Evolutionary conservation across 2,797 vertebrate species (phyloP).

Genomic region (Natrix natrix): DNA sequence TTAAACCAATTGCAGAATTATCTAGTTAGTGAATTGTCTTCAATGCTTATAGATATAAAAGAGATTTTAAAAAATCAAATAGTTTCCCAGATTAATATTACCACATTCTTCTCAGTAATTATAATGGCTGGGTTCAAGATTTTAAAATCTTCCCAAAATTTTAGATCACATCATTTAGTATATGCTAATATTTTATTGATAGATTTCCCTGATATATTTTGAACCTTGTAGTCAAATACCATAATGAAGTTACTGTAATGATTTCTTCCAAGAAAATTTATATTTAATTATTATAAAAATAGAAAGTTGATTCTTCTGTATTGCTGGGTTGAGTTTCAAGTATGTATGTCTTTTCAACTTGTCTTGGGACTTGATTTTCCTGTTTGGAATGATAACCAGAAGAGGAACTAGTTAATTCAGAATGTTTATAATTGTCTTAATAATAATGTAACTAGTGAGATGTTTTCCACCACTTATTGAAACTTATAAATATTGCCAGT

Average conservation of each 20-base stretch:
- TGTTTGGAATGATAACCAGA: slow-evolving; percentile 30
- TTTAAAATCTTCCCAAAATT: slow-evolving; percentile 6
- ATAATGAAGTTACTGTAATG: background rate
- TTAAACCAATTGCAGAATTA: background rate
- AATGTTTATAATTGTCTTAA: slow-evolving; percentile 36
- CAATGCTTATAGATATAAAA: background rate
- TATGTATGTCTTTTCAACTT: background rate
- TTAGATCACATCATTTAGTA: background rate
- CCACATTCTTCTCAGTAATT: slow-evolving; percentile 49
- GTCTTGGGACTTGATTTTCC: slow-evolving; percentile 55
- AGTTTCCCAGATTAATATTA: slow-evolving; percentile 47
- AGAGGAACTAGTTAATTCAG: slow-evolving; percentile 60
- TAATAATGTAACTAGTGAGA: slow-evolving; percentile 30
- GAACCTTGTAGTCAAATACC: background rate
- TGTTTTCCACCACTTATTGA: background rate
- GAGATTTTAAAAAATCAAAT: slow-evolving; percentile 42
- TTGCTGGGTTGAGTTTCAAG: background rate
- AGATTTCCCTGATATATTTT: slow-evolving; percentile 1
- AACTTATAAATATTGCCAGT: background rate
- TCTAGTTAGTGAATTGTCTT: slow-evolving; percentile 26
- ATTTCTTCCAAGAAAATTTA: background rate
- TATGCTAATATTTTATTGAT: slow-evolving; percentile 9
- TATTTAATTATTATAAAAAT: background rate
- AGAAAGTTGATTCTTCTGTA: background rate
- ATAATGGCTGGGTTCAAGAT: slow-evolving; percentile 29